Conservation (phyloP, 2,888 invertebrate species). For the Synergus umbraculus region DNA sequence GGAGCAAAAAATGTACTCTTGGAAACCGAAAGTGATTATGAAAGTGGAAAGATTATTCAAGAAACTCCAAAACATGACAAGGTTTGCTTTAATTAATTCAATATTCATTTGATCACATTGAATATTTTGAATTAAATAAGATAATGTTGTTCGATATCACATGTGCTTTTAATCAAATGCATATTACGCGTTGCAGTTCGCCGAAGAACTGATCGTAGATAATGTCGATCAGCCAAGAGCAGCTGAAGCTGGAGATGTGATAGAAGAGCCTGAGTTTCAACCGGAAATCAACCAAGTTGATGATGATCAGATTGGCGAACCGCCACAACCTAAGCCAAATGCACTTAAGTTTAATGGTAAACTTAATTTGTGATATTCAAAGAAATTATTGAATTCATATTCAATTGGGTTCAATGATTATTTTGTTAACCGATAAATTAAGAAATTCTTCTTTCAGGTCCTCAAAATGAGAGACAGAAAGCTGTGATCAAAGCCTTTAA, state of each 20-base stretch:
- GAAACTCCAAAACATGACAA: constrained; percentile 65
- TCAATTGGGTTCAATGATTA: background rate
- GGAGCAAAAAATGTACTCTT: constrained; percentile 69
- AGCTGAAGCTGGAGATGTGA: constrained; percentile 75
- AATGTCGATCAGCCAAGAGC: constrained; percentile 68
- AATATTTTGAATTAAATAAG: background rate
- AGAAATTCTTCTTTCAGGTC: constrained; percentile 79
- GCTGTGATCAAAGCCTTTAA: constrained; percentile 93
- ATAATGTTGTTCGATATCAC: background rate
- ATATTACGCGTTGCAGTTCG: constrained; percentile 57
- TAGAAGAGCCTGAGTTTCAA: constrained; percentile 78
- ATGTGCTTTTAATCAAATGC: constrained; percentile 1
- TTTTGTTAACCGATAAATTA: background rate
- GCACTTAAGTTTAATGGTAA: constrained; percentile 70
- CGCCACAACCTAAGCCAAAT: constrained; percentile 71
- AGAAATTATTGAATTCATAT: background rate
- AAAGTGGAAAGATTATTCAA: constrained; percentile 61
- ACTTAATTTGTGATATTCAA: background rate
- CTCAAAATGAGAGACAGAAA: constrained; percentile 88
- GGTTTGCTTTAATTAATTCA: constrained; percentile 50
- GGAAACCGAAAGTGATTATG: constrained; percentile 72
- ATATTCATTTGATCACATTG: constrained; percentile 4
- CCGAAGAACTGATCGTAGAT: constrained; percentile 71
- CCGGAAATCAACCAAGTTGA: constrained; percentile 73
- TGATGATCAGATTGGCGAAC: constrained; percentile 73